Evolutionary conservation across 2,113 vertebrate genomes (phyloP).

Genomic region (Perca flavescens): DNA sequence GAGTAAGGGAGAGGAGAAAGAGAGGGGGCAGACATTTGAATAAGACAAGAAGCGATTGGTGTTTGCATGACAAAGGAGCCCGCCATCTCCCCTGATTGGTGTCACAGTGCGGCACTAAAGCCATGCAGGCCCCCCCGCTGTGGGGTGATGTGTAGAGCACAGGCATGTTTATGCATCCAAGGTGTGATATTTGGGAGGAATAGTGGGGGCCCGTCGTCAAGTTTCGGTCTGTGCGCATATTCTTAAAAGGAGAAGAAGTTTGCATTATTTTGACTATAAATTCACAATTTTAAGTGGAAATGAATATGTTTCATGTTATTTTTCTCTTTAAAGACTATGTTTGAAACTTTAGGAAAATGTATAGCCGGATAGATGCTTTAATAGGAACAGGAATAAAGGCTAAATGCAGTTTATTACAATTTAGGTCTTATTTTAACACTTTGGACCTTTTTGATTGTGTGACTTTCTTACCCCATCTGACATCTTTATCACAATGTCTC

Average conservation of each 20-base stretch:
- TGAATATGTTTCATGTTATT: not conserved
- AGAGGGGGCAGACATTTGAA: slow-evolving; percentile 85
- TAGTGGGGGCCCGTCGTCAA: slow-evolving; percentile 59
- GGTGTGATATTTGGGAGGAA: slow-evolving; percentile 84
- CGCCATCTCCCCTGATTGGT: slow-evolving; percentile 88
- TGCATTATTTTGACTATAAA: slow-evolving; percentile 17
- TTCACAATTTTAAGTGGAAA: slow-evolving; percentile 37
- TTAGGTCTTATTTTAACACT: not conserved
- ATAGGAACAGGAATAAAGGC: slow-evolving; percentile 11
- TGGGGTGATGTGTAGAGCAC: slow-evolving; percentile 81
- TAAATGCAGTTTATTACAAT: not conserved
- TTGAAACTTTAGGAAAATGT: slow-evolving; percentile 14
- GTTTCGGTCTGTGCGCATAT: slow-evolving; percentile 75
- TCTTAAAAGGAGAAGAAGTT: slow-evolving; percentile 43
- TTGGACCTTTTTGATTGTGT: not conserved
- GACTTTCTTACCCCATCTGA: not conserved
- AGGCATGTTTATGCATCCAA: slow-evolving; percentile 86
- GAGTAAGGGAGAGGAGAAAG: slow-evolving; percentile 76
- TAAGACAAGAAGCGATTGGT: slow-evolving; percentile 85
- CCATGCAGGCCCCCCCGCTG: slow-evolving; percentile 80
- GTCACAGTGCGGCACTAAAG: slow-evolving; percentile 86
- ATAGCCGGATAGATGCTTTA: slow-evolving; percentile 26
- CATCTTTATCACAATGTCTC: not conserved
- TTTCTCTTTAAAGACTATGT: not conserved
- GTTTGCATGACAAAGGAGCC: slow-evolving; percentile 88